Evolutionary conservation across 2,113 vertebrate genomes (phyloP), one percentile per base, ranked within the genome.

Genomic region (Laterallus jamaicensis): DNA sequence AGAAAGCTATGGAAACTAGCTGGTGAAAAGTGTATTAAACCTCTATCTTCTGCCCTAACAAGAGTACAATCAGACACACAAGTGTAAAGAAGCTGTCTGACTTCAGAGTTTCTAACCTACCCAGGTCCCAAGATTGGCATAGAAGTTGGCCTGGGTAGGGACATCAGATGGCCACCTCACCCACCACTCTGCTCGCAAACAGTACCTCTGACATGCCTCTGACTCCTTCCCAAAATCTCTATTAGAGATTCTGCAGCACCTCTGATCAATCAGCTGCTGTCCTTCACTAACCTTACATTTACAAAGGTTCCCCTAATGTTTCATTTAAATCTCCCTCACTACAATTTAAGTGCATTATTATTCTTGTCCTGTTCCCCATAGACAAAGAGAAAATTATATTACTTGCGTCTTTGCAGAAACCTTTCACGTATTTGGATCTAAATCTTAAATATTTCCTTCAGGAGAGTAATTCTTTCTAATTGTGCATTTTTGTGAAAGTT

Each of bases 151-250:
- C 24, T 78, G 52, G 24, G 15, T 6, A 56, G 12, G 40, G 21
- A 59, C 44, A 16, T 44, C 63, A 47, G 1, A 0, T 73, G n/a
- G 40, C 5, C 15, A 9, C 14, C 11, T 69, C 7, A 0, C 40
- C 26, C 32, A 73, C 24, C 32, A 18, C 6, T 13, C 63, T 73
- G 44, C 32, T 69, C 44, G 54, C 63, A 73, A 2, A 16, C 22
- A 62, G 22, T 15, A 63, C 37, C 50, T 7, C 44, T 29, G 35
- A 55, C 24, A 32, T 28, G 40, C 26, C 29, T 73, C 42, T 79
- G 67, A 24, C 40, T 90, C 50, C 28, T n/a, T 73, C 40, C 50
- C 35, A 69, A 39, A 80, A 74, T 50, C 31, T 58, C 28, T 71
- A 73, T 7, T 0, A 69, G 59, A 31, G 16, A 49, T 10, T 10